Evolutionary conservation across 1,140 invertebrate genomes (phyloP).

Genomic region (Drosophila kepulauana): DNA sequence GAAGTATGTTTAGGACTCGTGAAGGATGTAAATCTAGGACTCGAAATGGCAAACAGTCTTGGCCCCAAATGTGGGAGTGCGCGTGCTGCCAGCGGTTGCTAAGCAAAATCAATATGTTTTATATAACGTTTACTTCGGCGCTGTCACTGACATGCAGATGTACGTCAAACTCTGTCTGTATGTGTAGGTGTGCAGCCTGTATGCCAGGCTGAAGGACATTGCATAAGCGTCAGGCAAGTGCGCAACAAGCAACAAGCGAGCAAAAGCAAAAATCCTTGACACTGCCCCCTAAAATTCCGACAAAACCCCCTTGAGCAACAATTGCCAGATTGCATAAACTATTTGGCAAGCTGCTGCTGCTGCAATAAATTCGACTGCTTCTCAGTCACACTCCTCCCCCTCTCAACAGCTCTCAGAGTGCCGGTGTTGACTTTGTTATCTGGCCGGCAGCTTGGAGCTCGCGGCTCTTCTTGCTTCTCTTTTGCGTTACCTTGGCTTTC

Average conservation of each 20-base stretch:
- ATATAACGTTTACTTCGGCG: slow-evolving; percentile 64
- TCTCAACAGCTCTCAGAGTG: not conserved
- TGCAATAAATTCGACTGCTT: slow-evolving; percentile 15
- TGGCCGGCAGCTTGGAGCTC: not conserved
- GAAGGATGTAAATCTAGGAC: not conserved
- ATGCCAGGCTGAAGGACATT: slow-evolving; percentile 62
- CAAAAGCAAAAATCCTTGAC: slow-evolving; percentile 53
- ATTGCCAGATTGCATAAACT: slow-evolving; percentile 52
- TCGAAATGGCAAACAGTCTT: no score
- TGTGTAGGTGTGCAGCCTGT: slow-evolving; percentile 34
- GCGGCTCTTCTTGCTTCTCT: not conserved
- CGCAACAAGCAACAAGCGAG: slow-evolving; percentile 65
- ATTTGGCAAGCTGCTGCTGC: slow-evolving; percentile 36
- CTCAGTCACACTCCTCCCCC: not conserved
- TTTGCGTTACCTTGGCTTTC: slow-evolving; percentile 31
- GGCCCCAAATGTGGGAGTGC: slow-evolving; percentile 7
- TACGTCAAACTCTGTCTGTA: slow-evolving; percentile 59
- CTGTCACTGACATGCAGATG: slow-evolving; percentile 71
- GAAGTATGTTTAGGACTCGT: not conserved
- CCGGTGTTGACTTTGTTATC: slow-evolving; percentile 38
- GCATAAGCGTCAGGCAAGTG: slow-evolving; percentile 66
- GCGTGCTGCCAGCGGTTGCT: slow-evolving; percentile 38
- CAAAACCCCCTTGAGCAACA: slow-evolving; percentile 30
- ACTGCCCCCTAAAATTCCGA: slow-evolving; percentile 36
- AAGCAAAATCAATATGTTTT: slow-evolving; percentile 76